Evolutionary conservation across 2,113 vertebrate species (phyloP).

Genomic region (Lethenteron reissneri): DNA sequence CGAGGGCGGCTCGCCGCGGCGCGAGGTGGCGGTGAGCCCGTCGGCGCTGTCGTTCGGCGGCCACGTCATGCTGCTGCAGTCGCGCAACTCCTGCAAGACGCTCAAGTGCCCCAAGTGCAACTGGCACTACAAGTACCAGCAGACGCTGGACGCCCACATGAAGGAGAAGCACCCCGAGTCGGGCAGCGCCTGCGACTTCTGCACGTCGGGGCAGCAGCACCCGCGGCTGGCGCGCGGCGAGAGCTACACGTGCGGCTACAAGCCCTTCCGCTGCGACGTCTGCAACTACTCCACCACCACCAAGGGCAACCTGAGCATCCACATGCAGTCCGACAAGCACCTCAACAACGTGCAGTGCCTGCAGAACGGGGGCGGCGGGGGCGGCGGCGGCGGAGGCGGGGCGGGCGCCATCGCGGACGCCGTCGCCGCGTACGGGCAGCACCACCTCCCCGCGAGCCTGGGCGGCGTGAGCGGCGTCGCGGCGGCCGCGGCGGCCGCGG

Average conservation of each 20-base stretch:
- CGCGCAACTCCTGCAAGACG: conserved; percentile 28
- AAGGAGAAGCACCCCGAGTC: conserved; percentile 26
- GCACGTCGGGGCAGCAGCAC: conserved; percentile 19
- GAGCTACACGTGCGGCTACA: conserved; percentile 30
- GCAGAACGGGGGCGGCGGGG: conserved; percentile 13
- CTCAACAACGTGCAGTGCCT: conserved; percentile 26
- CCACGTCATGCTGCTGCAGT: conserved; percentile 25
- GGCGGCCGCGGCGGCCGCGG: no score
- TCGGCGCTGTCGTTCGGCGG: conserved; percentile 16
- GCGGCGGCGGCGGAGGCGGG: conserved; percentile 9
- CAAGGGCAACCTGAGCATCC: conserved; percentile 32
- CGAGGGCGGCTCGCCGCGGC: neutral
- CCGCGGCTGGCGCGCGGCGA: conserved; percentile 24
- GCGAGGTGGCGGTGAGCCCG: neutral
- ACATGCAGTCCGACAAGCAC: conserved; percentile 32
- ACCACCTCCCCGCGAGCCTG: no score
- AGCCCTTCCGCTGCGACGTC: conserved; percentile 26
- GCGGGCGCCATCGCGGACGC: neutral
- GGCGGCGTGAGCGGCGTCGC: no score
- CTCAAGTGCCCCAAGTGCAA: conserved; percentile 33
- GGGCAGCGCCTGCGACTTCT: conserved; percentile 24
- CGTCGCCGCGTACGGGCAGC: no score
- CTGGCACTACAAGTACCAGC: conserved; percentile 34
- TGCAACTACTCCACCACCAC: conserved; percentile 33
- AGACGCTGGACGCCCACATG: conserved; percentile 29